A percentile compares a stretch with the other conserved stretches of the same genome.
Conservation (phyloP, 2,888 invertebrate genomes). For the Heteropelma amictum region DNA sequence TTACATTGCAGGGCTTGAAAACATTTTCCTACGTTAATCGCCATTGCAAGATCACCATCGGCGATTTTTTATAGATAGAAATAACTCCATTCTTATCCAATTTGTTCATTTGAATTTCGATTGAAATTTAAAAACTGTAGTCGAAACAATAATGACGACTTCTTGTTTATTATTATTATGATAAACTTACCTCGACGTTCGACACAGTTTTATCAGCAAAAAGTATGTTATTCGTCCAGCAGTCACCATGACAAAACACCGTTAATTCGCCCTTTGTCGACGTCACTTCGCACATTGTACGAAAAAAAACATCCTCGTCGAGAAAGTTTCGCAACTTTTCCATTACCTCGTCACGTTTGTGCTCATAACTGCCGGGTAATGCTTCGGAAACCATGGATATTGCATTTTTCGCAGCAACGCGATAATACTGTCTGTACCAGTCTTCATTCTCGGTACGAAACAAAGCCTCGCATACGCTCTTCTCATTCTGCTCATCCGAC, state of each 20-base stretch:
- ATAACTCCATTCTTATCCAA: too few species aligned
- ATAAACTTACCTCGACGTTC: constrained; percentile 66
- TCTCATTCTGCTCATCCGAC: constrained; percentile 65
- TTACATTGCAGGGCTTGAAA: too few species aligned
- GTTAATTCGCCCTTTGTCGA: constrained; percentile 82
- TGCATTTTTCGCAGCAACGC: constrained; percentile 83
- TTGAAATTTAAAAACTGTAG: too few species aligned
- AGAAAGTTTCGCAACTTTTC: constrained; percentile 82
- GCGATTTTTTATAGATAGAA: too few species aligned
- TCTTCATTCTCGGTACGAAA: constrained; percentile 83
- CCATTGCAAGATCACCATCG: too few species aligned
- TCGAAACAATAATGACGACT: too few species aligned
- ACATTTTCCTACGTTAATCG: too few species aligned
- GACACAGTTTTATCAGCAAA: constrained; percentile 79
- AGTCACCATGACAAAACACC: constrained; percentile 87
- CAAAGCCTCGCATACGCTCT: constrained; percentile 79
- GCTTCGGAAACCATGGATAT: constrained; percentile 81
- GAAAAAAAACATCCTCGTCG: constrained; percentile 83
- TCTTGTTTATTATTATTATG: too few species aligned
- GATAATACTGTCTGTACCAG: constrained; percentile 85
- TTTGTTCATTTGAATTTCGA: too few species aligned
- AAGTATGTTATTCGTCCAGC: constrained; percentile 87
- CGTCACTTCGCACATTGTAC: constrained; percentile 83
- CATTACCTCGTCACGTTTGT: constrained; percentile 79
- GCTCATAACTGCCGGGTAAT: constrained; percentile 74